Conservation (phyloP, 2,113 vertebrate genomes). For the Chelonoidis abingdonii region DNA sequence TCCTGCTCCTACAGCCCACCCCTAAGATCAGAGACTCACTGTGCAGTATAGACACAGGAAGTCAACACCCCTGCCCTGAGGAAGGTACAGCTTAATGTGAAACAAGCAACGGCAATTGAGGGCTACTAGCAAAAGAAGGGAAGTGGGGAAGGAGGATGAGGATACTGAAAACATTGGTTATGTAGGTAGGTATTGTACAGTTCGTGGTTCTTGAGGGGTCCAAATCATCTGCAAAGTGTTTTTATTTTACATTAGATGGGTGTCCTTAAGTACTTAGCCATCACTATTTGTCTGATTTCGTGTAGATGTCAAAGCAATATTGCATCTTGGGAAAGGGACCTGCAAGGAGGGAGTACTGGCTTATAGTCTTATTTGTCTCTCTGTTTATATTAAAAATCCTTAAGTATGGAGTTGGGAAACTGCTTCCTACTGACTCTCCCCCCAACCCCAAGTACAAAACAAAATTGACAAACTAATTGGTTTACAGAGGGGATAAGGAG, state of each 20-base stretch:
- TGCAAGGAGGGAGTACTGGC: not conserved
- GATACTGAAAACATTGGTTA: not conserved
- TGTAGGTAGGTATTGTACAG: too few relatives aligned
- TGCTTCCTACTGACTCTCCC: not conserved
- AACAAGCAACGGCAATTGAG: not conserved
- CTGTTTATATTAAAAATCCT: not conserved
- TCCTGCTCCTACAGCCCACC: slow-evolving; percentile 22
- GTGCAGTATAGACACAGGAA: slow-evolving; percentile 26
- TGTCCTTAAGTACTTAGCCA: too few relatives aligned
- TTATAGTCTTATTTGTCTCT: not conserved
- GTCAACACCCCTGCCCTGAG: slow-evolving; percentile 25
- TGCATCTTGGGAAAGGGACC: not conserved
- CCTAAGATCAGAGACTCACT: not conserved
- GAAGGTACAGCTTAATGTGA: slow-evolving; percentile 19
- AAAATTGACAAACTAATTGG: not conserved
- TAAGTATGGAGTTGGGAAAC: not conserved
- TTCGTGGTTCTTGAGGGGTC: too few relatives aligned
- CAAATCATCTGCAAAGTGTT: not conserved
- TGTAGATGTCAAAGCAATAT: too few relatives aligned
- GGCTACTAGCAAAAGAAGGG: not conserved
- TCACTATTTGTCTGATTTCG: too few relatives aligned
- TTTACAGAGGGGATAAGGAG: not conserved
- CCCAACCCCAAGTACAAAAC: not conserved
- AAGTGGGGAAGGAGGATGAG: not conserved
- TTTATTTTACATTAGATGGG: too few relatives aligned